phyloP scores from a whole-genome alignment of 2,113 vertebrate species.

The Illadopsis cleaveri region DNA sequence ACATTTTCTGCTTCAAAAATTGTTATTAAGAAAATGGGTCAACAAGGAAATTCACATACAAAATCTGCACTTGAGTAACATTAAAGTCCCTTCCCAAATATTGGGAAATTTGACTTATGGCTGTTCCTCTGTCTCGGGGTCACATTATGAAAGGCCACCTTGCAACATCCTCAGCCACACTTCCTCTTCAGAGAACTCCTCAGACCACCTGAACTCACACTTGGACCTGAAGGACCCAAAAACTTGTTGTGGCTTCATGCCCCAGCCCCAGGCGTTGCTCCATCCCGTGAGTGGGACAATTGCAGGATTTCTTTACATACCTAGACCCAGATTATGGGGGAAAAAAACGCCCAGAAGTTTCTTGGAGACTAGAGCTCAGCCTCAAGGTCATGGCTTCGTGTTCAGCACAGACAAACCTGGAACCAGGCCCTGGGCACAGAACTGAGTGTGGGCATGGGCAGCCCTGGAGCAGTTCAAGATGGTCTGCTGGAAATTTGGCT shows the following conservation, averaged over 20 bases:
- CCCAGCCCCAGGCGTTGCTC: neutral
- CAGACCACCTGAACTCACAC: neutral
- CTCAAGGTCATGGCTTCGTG: neutral
- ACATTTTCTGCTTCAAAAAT: conserved; percentile 11
- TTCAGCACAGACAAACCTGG: neutral
- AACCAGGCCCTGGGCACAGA: neutral
- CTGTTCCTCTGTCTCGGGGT: neutral
- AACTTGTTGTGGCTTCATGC: neutral
- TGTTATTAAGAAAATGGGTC: neutral
- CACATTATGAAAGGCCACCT: neutral
- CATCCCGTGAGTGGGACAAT: neutral
- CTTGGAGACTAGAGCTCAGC: neutral
- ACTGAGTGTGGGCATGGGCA: rapidly evolving
- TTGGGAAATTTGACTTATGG: conserved; percentile 24
- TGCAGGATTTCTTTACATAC: neutral
- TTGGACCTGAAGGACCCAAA: neutral
- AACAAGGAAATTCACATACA: conserved; percentile 66
- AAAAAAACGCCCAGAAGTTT: neutral
- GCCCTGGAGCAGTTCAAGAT: rapidly evolving
- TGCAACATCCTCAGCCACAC: neutral
- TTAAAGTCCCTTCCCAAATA: conserved; percentile 49
- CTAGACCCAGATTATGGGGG: neutral
- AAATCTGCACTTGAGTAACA: conserved; percentile 33
- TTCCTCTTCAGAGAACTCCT: neutral
- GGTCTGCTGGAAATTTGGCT: conserved; percentile 19